Evolutionary conservation across 1,140 invertebrate genomes (phyloP), one percentile per base, ranked within the genome.

Genomic region (Orchesella cincta): DNA sequence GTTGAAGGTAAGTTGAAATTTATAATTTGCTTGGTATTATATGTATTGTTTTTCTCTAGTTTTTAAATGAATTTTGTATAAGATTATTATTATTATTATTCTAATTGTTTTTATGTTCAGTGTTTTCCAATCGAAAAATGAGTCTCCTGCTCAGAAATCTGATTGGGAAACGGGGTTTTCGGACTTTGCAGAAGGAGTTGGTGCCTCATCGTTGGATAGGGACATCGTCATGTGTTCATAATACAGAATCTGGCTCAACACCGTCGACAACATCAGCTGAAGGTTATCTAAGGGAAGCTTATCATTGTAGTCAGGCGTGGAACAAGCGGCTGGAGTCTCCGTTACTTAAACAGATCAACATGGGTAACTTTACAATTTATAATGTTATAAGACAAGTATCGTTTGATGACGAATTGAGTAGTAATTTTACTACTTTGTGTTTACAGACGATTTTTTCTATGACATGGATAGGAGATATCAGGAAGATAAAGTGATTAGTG

Each of bases 231-330:
- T n/a, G n/a, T n/a, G n/a, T n/a, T n/a, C n/a, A n/a, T n/a, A n/a
- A n/a, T n/a, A n/a, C n/a, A n/a, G n/a, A n/a, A n/a, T n/a, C n/a
- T n/a, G n/a, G n/a, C n/a, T n/a, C n/a, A n/a, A n/a, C n/a, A n/a
- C n/a, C n/a, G n/a, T 46, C 20, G 39, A 46, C 39, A 8, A 64
- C 29, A 31, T 8, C 12, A 12, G 12, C 31, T 18, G 16, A 62
- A 28, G 57, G 77, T 39, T 90, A 88, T 84, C 81, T 93, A 39
- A 90, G 91, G 0, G 88, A 90, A 80, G 87, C 90, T 2, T 93
- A 92, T 84, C 85, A 87, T 78, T 92, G 91, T 81, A 84, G 86
- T 35, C 88, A 91, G 75, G 87, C 86, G 74, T 93, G 92, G 92
- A 88, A 89, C 77, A 83, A 85, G 29, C 85, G 91, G 77, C 84